Percentiles rank a stretch among this genome's conserved stretches.
phyloP scores from a whole-genome alignment of 2,797 vertebrate genomes.

The Danio jaintianensis region DNA sequence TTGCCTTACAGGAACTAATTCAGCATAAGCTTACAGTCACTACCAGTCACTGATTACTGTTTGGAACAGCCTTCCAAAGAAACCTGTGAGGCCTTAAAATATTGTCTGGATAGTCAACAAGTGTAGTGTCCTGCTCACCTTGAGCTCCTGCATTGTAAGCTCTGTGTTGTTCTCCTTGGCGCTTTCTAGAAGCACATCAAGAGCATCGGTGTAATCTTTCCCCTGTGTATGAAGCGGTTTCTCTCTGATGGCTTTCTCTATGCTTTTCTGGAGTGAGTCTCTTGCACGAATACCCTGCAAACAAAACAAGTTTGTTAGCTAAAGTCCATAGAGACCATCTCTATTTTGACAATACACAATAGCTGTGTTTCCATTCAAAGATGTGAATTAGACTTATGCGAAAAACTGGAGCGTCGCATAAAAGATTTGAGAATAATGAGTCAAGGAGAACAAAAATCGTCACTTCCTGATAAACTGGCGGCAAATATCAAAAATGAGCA shows the following conservation, averaged over 20 bases:
- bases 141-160: conserved; percentile 97
- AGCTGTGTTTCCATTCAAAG: no score
- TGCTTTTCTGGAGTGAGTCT: conserved; percentile 89
- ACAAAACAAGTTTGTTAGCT: neutral
- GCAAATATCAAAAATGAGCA: no score
- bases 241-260: conserved; percentile 96
- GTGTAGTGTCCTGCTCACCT: conserved; percentile 77
- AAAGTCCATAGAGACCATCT: neutral
- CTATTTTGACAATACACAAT: neutral
- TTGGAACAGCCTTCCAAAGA: neutral
- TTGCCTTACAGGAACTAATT: neutral
- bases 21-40: neutral
- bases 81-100: conserved; percentile 15
- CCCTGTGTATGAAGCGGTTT: conserved; percentile 90
- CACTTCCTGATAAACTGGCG: no score
- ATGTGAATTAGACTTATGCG: no score
- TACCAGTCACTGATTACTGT: neutral
- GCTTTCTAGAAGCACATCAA: conserved; percentile 95
- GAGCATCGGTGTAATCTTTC: conserved; percentile 92
- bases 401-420: no score
- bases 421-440: no score
- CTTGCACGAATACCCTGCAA: conserved; percentile 91
- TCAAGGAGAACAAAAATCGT: no score
- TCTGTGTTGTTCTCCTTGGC: conserved; percentile 94
- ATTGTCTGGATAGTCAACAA: neutral